Base-by-base conservation (phyloP, 1,140 invertebrate species). In the Lerema accius region DNA sequence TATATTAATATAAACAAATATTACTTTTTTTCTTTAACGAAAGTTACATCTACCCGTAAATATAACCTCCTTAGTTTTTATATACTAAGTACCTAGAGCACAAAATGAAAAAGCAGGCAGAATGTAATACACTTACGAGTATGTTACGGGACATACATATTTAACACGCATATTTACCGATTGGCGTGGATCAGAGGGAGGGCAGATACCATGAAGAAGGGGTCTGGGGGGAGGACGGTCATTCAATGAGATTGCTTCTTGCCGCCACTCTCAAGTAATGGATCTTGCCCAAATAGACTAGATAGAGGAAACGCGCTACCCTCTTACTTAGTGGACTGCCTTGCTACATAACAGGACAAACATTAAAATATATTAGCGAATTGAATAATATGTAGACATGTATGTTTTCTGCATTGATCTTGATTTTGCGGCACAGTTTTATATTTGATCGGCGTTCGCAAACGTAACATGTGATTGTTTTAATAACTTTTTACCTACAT, bases 191-290 rank as follows among this genome's bases (percentile, higher is more conserved):
- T 84, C 80, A 73, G 78, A 60, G 69, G 76, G 81, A 62, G 71
- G 62, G 69, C 43, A 63, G 62, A 69, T 56, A 53, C 43, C 60
- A 63, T 56, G 60, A 49, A 61, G 61, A 65, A 53, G 64, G 58
- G 72, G 71, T 53, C 39, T 53, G 66, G 69, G 73, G 72, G 72
- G 78, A 67, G 75, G 82, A 78, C 78, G 88, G 88, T 89, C 91
- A 92, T 92, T 91, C 91, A 90, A 91, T 91, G 90, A 91, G 90
- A 92, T 92, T 92, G 91, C 90, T 91, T 91, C 89, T 92, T 88
- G 89, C 88, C 84, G 76, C 85, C 86, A 87, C 88, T 90, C 83
- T 76, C 73, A 83, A 81, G 91, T 92, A 92, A 92, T 92, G 91
- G 91, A 92, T 92, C 90, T 88, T 81, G 71, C 87, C 84, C 77